Evolutionary conservation across 1,140 invertebrate species (phyloP).

Genomic region (Tetragnatha versicolor): DNA sequence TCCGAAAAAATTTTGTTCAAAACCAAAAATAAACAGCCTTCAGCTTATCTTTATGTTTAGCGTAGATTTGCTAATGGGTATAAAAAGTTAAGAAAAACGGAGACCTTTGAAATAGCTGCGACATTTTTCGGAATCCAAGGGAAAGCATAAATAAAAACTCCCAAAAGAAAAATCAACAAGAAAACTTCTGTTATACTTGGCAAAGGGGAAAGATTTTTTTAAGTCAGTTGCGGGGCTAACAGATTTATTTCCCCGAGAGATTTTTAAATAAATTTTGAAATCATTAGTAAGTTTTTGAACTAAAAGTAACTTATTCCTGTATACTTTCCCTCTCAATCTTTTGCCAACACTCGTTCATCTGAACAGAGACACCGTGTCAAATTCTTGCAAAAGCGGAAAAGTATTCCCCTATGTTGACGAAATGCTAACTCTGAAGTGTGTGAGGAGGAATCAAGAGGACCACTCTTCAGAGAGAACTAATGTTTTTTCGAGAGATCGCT

Average conservation of each 20-base stretch:
- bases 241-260: slow-evolving; percentile 12
- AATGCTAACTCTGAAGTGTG: not conserved
- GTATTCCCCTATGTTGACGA: not conserved
- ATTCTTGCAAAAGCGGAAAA: not conserved
- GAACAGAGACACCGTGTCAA: not conserved
- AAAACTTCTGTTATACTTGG: not conserved
- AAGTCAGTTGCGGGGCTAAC: not conserved
- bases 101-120: not conserved
- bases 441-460: not conserved
- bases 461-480: not conserved
- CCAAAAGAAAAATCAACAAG: not conserved
- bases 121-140: not conserved
- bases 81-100: not conserved
- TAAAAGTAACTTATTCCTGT: slow-evolving; percentile 4
- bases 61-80: not conserved
- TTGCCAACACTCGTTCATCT: slow-evolving; percentile 9
- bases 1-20: not conserved
- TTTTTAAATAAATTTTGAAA: slow-evolving; percentile 19
- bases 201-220: not conserved
- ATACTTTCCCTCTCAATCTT: not conserved
- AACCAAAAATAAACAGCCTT: not conserved
- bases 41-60: not conserved
- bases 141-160: not conserved
- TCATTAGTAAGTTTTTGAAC: slow-evolving; percentile 12
- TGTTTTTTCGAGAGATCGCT: not conserved